Conservation (phyloP, 2,113 vertebrate genomes). For the Artemisiospiza belli region DNA sequence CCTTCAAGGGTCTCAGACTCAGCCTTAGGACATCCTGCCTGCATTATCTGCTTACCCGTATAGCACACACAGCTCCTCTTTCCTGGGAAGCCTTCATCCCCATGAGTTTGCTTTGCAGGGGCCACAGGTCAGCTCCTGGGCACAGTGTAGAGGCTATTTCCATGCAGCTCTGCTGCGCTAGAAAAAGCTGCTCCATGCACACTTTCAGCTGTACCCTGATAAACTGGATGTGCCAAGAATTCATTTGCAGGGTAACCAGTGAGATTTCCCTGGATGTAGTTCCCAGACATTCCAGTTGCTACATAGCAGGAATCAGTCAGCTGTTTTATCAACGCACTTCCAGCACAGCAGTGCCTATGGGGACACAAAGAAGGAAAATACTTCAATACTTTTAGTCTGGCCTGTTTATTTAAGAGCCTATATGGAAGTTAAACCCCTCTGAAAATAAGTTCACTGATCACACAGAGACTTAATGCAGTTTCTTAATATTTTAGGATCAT, state of each 20-base stretch:
- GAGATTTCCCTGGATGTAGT: not conserved
- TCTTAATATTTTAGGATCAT: not conserved
- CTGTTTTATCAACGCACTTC: not conserved
- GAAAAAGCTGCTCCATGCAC: fast-evolving
- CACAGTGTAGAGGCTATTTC: not conserved
- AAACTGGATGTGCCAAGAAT: not conserved
- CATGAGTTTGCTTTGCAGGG: fast-evolving
- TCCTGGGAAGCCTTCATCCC: not conserved
- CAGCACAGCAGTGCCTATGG: fast-evolving
- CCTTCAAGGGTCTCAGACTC: not conserved
- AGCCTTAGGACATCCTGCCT: not conserved
- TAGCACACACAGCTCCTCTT: fast-evolving
- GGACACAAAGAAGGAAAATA: fast-evolving
- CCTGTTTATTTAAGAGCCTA: not conserved
- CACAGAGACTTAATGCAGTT: not conserved
- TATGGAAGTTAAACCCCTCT: not conserved
- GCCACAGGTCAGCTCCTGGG: not conserved
- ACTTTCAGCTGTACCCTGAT: not conserved
- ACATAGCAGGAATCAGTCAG: not conserved
- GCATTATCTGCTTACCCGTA: fast-evolving
- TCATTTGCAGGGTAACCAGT: not conserved
- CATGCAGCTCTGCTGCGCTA: not conserved
- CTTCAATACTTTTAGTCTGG: not conserved
- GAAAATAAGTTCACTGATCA: not conserved
- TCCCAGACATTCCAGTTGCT: not conserved